Evolutionary conservation across 2,888 invertebrate species (phyloP).

Genomic region (Leptopilina syphax): DNA sequence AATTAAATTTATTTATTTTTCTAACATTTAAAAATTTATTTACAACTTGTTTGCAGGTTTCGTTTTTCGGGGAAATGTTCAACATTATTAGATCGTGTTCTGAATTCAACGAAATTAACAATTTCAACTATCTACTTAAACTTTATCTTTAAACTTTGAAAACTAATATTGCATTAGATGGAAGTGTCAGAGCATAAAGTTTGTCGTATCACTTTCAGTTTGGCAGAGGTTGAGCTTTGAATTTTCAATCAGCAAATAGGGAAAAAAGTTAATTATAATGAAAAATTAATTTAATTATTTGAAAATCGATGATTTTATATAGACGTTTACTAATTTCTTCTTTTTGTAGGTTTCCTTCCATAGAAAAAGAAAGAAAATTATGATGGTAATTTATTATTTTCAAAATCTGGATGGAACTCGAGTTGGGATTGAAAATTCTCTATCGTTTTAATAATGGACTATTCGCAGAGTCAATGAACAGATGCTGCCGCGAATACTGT

Average conservation of each 20-base stretch:
- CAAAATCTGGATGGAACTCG: no score
- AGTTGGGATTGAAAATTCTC: no score
- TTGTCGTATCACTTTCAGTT: constrained; percentile 1
- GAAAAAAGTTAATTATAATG: neutral
- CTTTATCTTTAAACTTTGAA: neutral
- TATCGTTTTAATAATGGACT: no score
- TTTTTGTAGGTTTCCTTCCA: constrained; percentile 1
- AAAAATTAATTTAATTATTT: neutral
- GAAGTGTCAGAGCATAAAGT: neutral
- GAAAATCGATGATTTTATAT: neutral
- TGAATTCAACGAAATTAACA: neutral
- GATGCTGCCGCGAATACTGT: neutral
- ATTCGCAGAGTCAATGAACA: constrained; percentile 29
- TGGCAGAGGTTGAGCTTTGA: neutral
- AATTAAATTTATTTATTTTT: no score
- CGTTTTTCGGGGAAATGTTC: no score
- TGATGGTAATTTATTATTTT: no score
- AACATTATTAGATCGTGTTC: neutral
- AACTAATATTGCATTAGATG: neutral
- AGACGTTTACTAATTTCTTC: constrained; percentile 57
- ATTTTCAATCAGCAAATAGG: neutral
- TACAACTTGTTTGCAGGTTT: no score
- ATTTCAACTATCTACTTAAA: neutral
- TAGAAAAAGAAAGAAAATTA: no score
- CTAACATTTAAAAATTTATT: no score